Evolutionary conservation across 2,888 invertebrate species (phyloP).

Genomic region (Tricholauxania praeusta): DNA sequence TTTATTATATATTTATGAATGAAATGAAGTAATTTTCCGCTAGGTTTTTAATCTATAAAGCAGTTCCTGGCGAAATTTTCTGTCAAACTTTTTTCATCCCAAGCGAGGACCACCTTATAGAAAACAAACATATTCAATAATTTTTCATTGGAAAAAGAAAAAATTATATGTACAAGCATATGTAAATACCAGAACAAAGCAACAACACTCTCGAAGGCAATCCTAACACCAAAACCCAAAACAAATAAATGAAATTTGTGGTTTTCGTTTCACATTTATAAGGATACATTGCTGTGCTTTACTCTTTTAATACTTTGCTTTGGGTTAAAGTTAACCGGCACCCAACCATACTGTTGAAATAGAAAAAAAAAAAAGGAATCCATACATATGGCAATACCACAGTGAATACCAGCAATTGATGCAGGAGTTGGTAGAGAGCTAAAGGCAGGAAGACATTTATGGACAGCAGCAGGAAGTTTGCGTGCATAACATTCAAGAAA

Average conservation of each 20-base stretch:
- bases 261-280: slow-evolving; percentile 20
- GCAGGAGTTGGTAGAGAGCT: not conserved
- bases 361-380: not conserved
- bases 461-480: slow-evolving; percentile 26
- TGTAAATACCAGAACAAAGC: too few species aligned
- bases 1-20: too few species aligned
- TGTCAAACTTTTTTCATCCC: too few species aligned
- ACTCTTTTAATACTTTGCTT: slow-evolving; percentile 2
- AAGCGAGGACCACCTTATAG: too few species aligned
- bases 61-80: too few species aligned
- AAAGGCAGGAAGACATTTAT: not conserved
- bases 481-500: slow-evolving; percentile 34
- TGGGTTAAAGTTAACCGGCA: not conserved
- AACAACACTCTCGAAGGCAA: too few species aligned
- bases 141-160: too few species aligned
- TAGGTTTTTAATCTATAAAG: too few species aligned
- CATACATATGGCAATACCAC: not conserved
- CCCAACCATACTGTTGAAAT: not conserved
- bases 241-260: slow-evolving; percentile 18
- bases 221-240: too few species aligned
- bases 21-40: too few species aligned
- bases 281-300: not conserved
- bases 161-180: too few species aligned
- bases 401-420: not conserved
- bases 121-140: too few species aligned